Base-by-base conservation (phyloP, 2,113 vertebrate genomes). In the Spilogale gracilis region DNA sequence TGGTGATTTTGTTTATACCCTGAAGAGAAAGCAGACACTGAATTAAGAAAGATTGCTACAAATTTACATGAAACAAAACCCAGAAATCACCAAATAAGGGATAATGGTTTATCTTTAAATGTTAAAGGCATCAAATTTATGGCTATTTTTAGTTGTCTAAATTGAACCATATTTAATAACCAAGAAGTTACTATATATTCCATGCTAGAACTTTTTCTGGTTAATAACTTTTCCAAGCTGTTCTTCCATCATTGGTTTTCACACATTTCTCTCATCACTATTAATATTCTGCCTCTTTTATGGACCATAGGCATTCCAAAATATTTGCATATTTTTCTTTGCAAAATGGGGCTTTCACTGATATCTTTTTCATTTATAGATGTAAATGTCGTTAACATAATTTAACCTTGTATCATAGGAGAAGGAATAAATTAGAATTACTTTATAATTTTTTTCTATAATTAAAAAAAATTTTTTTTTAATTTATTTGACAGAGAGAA, bases 311-410 rank as follows among this genome's bases (percentile, higher is more conserved):
- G 3, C 30, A 88, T 96, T 84, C 27, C 38, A 82, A 63, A 91
- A 58, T 86, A 85, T 81, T 92, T 93, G 50, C 3, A 7, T 73
- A 90, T 43, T 79, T 91, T 25, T 85, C 60, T 95, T 73, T 91
- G 58, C 5, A 94, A 91, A 81, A 81, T 96, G 27, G 0, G 10
- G 2, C 86, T 76, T 89, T 82, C 71, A 79, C 16, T 50, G 17
- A 82, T 92, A 84, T 91, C 2, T 52, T 97, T 97, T 96, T 63
- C 50, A 38, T 83, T 94, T 87, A 23, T 92, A 69, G 30, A 58
- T 80, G 11, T 83, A 54, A 94, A 89, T 86, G 25, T 80, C 45
- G 23, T 71, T 12, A 86, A 60, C 17, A 91, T 12, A 89, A 50
- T 88, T 85, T 94, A 65, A 25, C 6, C 21, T 71, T 86, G 58